Conservation (phyloP, 2,888 invertebrate species). For the Fragum sueziense region DNA sequence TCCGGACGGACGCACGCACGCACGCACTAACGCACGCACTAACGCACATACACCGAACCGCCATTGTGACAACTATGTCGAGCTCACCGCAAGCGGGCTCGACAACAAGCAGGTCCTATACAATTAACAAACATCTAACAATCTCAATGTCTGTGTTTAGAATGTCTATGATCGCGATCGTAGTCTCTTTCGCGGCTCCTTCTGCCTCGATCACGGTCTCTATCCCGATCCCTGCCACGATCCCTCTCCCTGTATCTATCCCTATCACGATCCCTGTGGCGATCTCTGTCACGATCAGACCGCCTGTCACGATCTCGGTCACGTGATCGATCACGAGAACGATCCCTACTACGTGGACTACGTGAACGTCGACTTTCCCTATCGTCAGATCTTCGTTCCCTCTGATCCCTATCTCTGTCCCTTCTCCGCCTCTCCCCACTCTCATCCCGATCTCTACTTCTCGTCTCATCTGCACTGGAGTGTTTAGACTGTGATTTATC, state of each 20-base stretch:
- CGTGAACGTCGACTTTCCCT: not conserved
- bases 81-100: too few species aligned
- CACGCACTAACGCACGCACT: too few species aligned
- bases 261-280: constrained; percentile 22
- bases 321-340: constrained; percentile 26
- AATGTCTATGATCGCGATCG: constrained; percentile 6
- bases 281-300: constrained; percentile 36
- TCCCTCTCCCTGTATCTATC: constrained; percentile 27
- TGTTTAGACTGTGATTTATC: not conserved
- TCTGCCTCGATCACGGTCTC: not conserved
- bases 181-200: not conserved
- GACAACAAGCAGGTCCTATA: too few species aligned
- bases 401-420: not conserved
- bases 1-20: too few species aligned
- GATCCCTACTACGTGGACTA: constrained; percentile 21
- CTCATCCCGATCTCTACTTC: not conserved
- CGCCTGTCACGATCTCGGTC: constrained; percentile 35
- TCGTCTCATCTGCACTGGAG: not conserved
- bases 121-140: not conserved
- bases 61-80: too few species aligned
- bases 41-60: too few species aligned
- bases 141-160: constrained; percentile 4
- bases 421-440: not conserved
- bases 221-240: constrained; percentile 23
- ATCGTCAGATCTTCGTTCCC: constrained; percentile 5